phyloP scores from a whole-genome alignment of 2,113 vertebrate species.

The Anarhynchus alexandrinus region DNA sequence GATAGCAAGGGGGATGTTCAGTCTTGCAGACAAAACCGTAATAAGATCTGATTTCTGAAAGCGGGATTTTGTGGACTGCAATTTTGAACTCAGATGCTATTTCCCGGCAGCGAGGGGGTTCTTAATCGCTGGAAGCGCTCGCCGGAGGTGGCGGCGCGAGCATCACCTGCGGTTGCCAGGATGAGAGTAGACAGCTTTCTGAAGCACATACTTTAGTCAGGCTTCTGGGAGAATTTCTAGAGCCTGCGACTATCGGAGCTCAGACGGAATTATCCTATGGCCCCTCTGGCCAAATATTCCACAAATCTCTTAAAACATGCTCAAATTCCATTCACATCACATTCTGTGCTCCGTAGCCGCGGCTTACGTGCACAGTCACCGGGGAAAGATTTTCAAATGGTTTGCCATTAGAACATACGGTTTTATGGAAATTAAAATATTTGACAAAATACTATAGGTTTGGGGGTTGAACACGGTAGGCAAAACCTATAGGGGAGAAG shows the following conservation, averaged over 20 bases:
- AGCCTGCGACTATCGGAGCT: neutral
- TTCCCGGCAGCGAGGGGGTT: neutral
- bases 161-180: neutral
- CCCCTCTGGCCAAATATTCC: neutral
- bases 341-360: neutral
- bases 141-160: neutral
- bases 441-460: neutral
- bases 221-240: neutral
- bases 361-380: neutral
- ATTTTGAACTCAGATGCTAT: neutral
- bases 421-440: neutral
- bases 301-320: rapidly evolving
- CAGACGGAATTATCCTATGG: neutral
- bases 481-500: neutral
- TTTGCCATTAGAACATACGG: neutral
- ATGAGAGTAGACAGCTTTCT: neutral
- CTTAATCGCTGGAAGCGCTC: neutral
- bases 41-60: neutral
- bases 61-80: neutral
- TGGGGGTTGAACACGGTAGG: rapidly evolving
- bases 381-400: neutral
- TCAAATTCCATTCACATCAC: rapidly evolving
- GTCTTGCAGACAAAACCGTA: neutral
- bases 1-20: neutral
- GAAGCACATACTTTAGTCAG: neutral